Evolutionary conservation across 1,140 invertebrate species (phyloP), one percentile per base, ranked within the genome.

Genomic region (Meloidogyne hapla): DNA sequence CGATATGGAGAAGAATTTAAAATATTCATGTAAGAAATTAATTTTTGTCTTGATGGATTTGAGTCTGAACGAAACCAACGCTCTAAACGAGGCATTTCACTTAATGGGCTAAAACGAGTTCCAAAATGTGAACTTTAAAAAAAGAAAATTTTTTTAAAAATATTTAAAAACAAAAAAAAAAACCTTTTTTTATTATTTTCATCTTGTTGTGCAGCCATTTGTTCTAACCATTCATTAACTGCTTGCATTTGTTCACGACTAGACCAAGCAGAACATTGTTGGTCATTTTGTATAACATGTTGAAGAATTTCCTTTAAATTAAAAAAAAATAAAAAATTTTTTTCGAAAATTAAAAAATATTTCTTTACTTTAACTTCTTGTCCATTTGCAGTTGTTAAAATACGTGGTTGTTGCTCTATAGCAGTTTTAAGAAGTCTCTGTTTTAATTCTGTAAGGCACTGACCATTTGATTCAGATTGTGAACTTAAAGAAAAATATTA

Each of bases 51-150:
- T 6, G 73, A 71, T 12, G 85, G 85, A 69, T 86, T 86, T 6
- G 83, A 56, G 48, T 86, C 85, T n/a, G 68, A 56, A n/a, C 78
- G 77, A 75, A 86, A 86, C 85, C 85, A 86, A 61, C 80, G 78
- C 28, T 86, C 85, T 2, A 86, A 81, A 23, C 83, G 85, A n/a
- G 85, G 85, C 13, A 84, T 77, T 61, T 86, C 85, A n/a, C 56
- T 77, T 1, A 87, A 63, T 21, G 74, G 83, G 45, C 75, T 79
- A 78, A 86, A 87, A 25, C 85, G 85, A 62, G 76, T 77, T n/a
- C 66, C 62, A 12, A 76, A 74, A 13, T 74, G 10, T 61, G 84
- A 83, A 42, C 84, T 85, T 74, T 72, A 23, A 66, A 28, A 74
- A 23, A 23, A 15, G 9, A 75, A 74, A 73, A 73, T 12, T 10